Evolutionary conservation across 2,888 invertebrate species (phyloP), one percentile per base, ranked within the genome.

Genomic region (Leptopilina syphax): DNA sequence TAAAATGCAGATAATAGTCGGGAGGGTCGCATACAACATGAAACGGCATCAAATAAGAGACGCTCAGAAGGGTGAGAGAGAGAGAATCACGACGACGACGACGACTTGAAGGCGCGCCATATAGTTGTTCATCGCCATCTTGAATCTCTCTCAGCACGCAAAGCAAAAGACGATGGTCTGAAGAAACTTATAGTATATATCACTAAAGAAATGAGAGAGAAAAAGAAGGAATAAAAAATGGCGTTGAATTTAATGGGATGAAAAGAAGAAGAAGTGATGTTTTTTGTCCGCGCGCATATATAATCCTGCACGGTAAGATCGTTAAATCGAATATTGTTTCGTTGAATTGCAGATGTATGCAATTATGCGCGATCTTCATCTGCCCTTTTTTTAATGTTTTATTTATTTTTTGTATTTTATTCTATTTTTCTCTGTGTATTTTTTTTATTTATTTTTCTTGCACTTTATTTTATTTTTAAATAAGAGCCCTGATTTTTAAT

Each of bases 1-100:
- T 91, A 91, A 91, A 91, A 91, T 90, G 89, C 87, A 90, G 91
- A 90, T 91, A 91, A 50, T 50, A 50, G 50, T 50, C 10, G 77
- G 85, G 86, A 87, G 86, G 86, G 87, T 87, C 86, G 86, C 85
- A 83, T 83, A 87, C 82, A 83, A 82, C 78, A 84, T 79, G 77
- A 82, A 76, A 44, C 44, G 44, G 44, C 44, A 44, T 44, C 44
- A 44, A 44, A 44, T 44, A 44, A 44, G 81, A 84, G 81, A 77
- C 80, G 80, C 76, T 82, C 34, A 54, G 66, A 68, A 68, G 81
- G 78, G 78, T 80, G 77, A 80, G 81, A 68, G 81, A 77, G 78
- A 79, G 77, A 80, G 81, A 77, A 82, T 79, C 81, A 78, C 76
- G 77, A 44, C 44, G 44, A 44, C 44, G 44, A 44, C 44, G 44